phyloP scores from a whole-genome alignment of 2,888 invertebrate species.

The Plebejus anna region DNA sequence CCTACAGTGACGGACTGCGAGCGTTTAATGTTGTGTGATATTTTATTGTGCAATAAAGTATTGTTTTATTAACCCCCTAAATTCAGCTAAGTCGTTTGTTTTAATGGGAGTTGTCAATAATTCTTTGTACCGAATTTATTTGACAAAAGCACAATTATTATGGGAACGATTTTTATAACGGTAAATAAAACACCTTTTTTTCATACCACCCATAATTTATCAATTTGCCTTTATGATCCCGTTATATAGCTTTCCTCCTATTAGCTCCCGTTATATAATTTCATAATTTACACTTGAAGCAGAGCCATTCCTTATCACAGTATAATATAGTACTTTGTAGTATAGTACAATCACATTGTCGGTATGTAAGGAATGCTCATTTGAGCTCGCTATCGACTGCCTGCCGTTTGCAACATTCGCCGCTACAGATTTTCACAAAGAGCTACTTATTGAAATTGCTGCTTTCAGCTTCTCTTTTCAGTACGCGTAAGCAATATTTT shows the following conservation, averaged over 20 bases:
- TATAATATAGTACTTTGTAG: neutral
- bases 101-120: slow-evolving; percentile 4
- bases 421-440: neutral
- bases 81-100: neutral
- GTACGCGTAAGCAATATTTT: neutral
- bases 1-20: neutral
- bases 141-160: neutral
- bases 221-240: too few species aligned
- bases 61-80: neutral
- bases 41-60: slow-evolving; percentile 1
- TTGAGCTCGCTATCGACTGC: neutral
- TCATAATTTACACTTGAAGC: too few species aligned
- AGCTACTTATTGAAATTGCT: neutral
- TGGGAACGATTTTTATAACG: neutral
- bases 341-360: neutral
- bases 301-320: neutral
- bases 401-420: neutral
- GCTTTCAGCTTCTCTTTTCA: neutral
- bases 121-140: neutral
- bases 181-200: too few species aligned
- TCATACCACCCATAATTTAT: too few species aligned
- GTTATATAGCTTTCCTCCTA: too few species aligned
- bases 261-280: too few species aligned
- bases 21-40: slow-evolving; percentile 3
- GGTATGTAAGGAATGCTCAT: slow-evolving; percentile 8